Conservation (phyloP, 2,888 invertebrate species). For the Agonopterix arenella region DNA sequence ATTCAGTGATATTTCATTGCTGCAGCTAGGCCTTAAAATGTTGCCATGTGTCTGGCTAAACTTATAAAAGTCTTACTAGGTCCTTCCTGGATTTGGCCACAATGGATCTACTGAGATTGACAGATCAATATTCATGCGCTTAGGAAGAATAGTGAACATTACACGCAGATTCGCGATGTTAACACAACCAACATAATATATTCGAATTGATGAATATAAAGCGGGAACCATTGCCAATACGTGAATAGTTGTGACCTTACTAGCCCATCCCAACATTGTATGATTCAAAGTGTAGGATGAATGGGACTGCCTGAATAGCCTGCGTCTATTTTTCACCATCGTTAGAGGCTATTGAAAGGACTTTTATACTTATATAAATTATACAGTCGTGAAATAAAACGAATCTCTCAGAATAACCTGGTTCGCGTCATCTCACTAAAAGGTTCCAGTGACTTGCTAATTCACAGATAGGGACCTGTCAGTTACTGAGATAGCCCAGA, state of each 20-base stretch:
- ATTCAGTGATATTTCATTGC: no score
- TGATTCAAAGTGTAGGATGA: conserved; percentile 44
- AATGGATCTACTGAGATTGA: no score
- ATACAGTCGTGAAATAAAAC: conserved; percentile 14
- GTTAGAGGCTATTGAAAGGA: conserved; percentile 33
- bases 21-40: no score
- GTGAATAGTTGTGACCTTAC: conserved; percentile 65
- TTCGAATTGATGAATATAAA: conserved; percentile 35
- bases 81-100: no score
- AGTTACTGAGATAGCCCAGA: not conserved
- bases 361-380: conserved; percentile 22
- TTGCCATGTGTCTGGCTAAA: no score
- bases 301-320: conserved; percentile 48
- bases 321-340: conserved; percentile 48
- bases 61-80: no score
- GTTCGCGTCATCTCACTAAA: conserved; percentile 5
- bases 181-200: conserved; percentile 19
- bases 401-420: conserved; percentile 9
- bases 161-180: conserved; percentile 6
- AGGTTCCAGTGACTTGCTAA: conserved; percentile 12
- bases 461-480: conserved; percentile 3
- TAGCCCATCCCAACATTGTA: conserved; percentile 61
- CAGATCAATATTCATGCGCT: no score
- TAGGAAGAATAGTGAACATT: not conserved
- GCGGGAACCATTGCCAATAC: conserved; percentile 38